Conservation (phyloP, 1,140 invertebrate genomes). For the Ridgeia piscesae region DNA sequence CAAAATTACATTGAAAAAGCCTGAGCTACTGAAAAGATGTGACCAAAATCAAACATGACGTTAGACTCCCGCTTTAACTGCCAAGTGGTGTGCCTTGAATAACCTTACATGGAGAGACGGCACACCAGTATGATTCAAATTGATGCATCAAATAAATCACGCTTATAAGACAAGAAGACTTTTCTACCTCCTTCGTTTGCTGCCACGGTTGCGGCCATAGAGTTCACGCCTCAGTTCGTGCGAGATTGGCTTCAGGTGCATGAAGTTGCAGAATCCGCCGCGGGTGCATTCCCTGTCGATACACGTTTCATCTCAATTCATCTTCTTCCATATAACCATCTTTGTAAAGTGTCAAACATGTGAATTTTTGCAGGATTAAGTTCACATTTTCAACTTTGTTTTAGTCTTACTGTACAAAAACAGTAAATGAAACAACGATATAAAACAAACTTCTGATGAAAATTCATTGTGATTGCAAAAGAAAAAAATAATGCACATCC, state of each 20-base stretch:
- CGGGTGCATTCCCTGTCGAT: constrained; percentile 84
- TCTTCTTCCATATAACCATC: not conserved
- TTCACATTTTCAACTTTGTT: not conserved
- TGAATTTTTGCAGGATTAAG: not conserved
- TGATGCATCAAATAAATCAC: no score
- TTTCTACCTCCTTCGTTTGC: not conserved
- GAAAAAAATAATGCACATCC: not conserved
- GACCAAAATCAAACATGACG: no score
- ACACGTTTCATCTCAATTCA: constrained; percentile 7
- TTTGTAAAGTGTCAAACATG: not conserved
- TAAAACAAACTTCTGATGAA: not conserved
- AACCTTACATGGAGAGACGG: no score
- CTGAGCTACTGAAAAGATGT: no score
- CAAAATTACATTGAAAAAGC: no score
- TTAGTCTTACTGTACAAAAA: not conserved
- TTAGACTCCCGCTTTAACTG: no score
- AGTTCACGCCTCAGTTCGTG: constrained; percentile 79
- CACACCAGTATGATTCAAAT: no score
- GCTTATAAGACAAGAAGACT: no score
- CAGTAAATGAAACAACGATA: not conserved
- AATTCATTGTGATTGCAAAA: not conserved
- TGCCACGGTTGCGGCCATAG: constrained; percentile 63
- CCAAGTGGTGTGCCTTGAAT: no score
- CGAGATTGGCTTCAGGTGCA: constrained; percentile 98
- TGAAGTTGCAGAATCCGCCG: constrained; percentile 99